A percentile compares a stretch with the other conserved stretches of the same genome.
Evolutionary conservation across 2,888 invertebrate genomes (phyloP).

Genomic region (Leptinotarsa tumamoca): DNA sequence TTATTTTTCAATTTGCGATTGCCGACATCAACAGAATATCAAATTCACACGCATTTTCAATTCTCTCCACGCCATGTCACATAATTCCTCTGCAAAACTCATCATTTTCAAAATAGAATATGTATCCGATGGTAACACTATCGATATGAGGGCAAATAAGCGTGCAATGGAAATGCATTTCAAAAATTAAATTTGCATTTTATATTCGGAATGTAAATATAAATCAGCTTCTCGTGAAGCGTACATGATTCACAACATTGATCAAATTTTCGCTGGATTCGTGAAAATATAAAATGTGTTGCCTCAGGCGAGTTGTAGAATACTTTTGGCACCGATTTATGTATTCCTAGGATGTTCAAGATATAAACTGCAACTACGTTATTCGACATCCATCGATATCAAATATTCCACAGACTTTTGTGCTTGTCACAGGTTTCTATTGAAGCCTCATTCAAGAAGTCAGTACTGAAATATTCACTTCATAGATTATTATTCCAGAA

Average conservation of each 20-base stretch:
- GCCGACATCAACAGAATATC: no score
- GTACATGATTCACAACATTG: constrained; percentile 27
- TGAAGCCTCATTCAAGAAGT: no score
- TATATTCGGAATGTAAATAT: constrained; percentile 36
- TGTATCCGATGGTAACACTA: constrained; percentile 14
- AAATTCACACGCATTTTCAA: no score
- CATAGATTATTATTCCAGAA: no score
- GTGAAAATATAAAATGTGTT: constrained; percentile 26
- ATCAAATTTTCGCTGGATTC: constrained; percentile 29
- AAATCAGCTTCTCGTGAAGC: constrained; percentile 31
- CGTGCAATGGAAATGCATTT: constrained; percentile 28
- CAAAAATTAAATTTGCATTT: constrained; percentile 35
- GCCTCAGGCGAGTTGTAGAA: neutral
- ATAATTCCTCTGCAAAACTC: neutral
- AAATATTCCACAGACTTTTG: no score
- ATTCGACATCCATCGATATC: no score
- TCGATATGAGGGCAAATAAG: constrained; percentile 21
- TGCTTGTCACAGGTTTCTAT: no score
- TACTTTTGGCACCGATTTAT: neutral
- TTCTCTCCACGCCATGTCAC: neutral
- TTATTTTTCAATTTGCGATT: no score
- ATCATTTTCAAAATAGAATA: neutral
- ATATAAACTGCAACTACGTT: neutral
- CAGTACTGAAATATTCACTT: no score
- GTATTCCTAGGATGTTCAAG: neutral